These are phyloP conservation scores for Peromyscus melanophrys DNA, from an alignment of 2,797 vertebrate species.

Conservation along the genomic window DNA sequence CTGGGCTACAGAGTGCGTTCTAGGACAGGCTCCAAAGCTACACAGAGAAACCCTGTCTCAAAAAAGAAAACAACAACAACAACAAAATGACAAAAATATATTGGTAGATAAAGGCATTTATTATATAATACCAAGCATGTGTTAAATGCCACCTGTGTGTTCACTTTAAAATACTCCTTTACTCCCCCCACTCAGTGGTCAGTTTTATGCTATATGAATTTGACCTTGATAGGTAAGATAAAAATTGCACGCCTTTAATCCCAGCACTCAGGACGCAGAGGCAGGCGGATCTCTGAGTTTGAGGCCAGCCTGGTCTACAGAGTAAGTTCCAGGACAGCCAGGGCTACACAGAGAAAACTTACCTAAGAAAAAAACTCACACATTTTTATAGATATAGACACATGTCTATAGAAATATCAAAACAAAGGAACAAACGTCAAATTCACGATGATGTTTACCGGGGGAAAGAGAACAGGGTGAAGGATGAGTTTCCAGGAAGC, in stretches of 20 bases:
- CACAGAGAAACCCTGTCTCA: too few relatives aligned
- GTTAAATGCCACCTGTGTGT: neutral
- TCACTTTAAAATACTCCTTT: neutral
- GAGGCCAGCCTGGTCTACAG: neutral
- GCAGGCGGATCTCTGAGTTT: neutral
- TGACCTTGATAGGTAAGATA: neutral
- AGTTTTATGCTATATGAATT: constrained; percentile 25
- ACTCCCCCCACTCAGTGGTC: neutral
- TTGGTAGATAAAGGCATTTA: neutral
- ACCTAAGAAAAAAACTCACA: neutral
- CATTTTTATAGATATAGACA: neutral
- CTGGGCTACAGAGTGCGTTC: too few relatives aligned
- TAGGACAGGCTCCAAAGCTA: too few relatives aligned
- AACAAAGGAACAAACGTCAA: neutral
- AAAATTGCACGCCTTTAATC: neutral
- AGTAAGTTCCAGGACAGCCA: neutral
- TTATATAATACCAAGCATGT: too few relatives aligned
- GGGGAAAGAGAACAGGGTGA: neutral
- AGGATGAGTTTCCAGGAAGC: neutral
- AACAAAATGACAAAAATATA: too few relatives aligned
- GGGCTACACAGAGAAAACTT: neutral
- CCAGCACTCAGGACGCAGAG: neutral
- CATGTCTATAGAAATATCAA: neutral
- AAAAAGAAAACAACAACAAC: too few relatives aligned
- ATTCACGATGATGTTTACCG: neutral